Base-by-base conservation (phyloP, 2,797 vertebrate genomes). In the Allobates femoralis region DNA sequence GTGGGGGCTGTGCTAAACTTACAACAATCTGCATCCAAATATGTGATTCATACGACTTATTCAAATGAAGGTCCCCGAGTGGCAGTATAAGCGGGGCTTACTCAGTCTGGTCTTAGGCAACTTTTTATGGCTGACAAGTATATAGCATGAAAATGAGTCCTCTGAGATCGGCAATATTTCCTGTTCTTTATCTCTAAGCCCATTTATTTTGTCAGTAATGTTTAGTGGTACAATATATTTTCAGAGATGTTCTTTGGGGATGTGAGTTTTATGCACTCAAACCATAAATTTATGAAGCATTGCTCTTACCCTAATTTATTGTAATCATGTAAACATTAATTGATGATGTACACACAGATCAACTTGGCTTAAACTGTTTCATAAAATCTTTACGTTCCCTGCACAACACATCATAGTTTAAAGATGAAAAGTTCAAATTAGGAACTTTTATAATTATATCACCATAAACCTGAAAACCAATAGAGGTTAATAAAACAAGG, bases 41-140 rank as follows among this genome's bases (percentile, higher is more conserved):
- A 30, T 62, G 51, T 81, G 84, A 85, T 86, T 67, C 58, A 85
- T 88, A 51, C 81, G 69, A 81, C 53, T 74, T 75, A 71, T 64
- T 66, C 50, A 66, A 83, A 74, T 77, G 55, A 79, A 87, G 58
- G 69, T 85, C 32, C 66, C 81, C 81, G 79, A 51, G 87, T 85
- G 83, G 69, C 78, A 85, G 60, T 50, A 71, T 55, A 56, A 89
- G 86, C 55, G 60, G 41, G n/a, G 21, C 71, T 86, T 66, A 75
- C 78, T 81, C 16, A 67, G 89, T 60, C 60, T 90, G 69, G 12
- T 11, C 62, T 73, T 73, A 83, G 75, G 77, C 41, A 76, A 64
- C 62, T 62, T 86, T 62, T 10, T 81, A 74, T 82, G 88, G 83
- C 78, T 87, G 89, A 89, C 75, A 90, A 89, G 62, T 77, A 88